These are phyloP conservation scores for Fulica atra DNA, from an alignment of 2,113 vertebrate genomes.

Conservation along the genomic window DNA sequence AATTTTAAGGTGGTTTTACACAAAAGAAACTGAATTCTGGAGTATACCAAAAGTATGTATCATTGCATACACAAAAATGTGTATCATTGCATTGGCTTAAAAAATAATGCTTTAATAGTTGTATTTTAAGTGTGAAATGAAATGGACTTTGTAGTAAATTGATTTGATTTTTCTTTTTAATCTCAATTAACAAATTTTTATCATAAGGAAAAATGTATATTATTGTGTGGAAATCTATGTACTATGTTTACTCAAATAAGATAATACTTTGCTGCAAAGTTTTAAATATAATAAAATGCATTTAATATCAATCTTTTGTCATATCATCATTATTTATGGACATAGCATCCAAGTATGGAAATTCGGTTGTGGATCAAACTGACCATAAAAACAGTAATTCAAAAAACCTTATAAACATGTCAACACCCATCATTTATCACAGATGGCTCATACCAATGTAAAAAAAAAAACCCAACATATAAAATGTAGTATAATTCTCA, in stretches of 20 bases:
- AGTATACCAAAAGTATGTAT: slow-evolving; percentile 21
- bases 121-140: slow-evolving; percentile 62
- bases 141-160: slow-evolving; percentile 62
- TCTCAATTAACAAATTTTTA: slow-evolving; percentile 52
- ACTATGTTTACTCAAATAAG: slow-evolving; percentile 66
- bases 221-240: slow-evolving; percentile 57
- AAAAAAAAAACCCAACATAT: slow-evolving; percentile 59
- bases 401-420: slow-evolving; percentile 70
- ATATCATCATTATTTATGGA: slow-evolving; percentile 47
- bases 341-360: slow-evolving; percentile 59
- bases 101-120: neutral
- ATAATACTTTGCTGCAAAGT: slow-evolving; percentile 51
- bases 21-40: slow-evolving; percentile 4
- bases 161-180: neutral
- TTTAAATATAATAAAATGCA: slow-evolving; percentile 60
- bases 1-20: slow-evolving; percentile 10
- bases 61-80: neutral
- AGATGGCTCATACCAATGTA: slow-evolving; percentile 70
- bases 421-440: slow-evolving; percentile 62
- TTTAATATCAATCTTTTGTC: slow-evolving; percentile 62
- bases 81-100: slow-evolving; percentile 9
- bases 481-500: slow-evolving; percentile 69
- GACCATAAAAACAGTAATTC: slow-evolving; percentile 62
- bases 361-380: slow-evolving; percentile 61
- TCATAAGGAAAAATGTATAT: slow-evolving; percentile 43